phyloP scores from a whole-genome alignment of 2,888 invertebrate species.

The Xestia xanthographa region DNA sequence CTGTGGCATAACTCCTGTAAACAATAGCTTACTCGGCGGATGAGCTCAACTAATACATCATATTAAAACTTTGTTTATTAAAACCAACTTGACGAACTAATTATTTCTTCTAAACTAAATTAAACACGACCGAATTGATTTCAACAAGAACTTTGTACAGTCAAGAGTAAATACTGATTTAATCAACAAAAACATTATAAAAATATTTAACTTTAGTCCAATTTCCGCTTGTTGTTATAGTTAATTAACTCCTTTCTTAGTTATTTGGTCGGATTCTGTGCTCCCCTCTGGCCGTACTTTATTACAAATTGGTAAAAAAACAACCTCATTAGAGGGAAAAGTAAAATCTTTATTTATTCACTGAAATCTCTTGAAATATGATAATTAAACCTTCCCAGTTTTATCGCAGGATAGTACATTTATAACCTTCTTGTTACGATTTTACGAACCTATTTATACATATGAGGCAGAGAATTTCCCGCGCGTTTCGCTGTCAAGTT shows the following conservation, averaged over 20 bases:
- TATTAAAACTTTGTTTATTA: slow-evolving; percentile 66
- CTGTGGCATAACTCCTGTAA: background rate
- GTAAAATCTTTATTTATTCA: slow-evolving; percentile 23
- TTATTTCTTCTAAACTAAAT: slow-evolving; percentile 60
- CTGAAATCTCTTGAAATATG: slow-evolving; percentile 25
- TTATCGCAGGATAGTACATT: background rate
- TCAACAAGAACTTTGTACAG: slow-evolving; percentile 42
- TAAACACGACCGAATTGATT: slow-evolving; percentile 56
- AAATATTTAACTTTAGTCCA: slow-evolving; percentile 52
- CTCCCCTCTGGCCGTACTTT: slow-evolving; percentile 38
- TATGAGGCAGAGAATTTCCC: slow-evolving; percentile 49
- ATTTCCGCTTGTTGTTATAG: slow-evolving; percentile 56
- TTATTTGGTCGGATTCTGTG: slow-evolving; percentile 20
- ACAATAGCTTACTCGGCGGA: slow-evolving; percentile 35
- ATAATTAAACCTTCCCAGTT: slow-evolving; percentile 10
- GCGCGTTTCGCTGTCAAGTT: slow-evolving; percentile 55
- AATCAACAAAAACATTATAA: slow-evolving; percentile 46
- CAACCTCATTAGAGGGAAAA: slow-evolving; percentile 34
- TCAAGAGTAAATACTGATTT: slow-evolving; percentile 45
- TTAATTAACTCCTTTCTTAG: slow-evolving; percentile 55
- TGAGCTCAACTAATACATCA: slow-evolving; percentile 41
- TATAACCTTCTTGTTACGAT: background rate
- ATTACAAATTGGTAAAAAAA: slow-evolving; percentile 46
- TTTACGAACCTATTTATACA: slow-evolving; percentile 13
- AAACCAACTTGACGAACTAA: slow-evolving; percentile 58